Evolutionary conservation across 2,113 vertebrate species (phyloP), one percentile per base, ranked within the genome.

Genomic region (Dolichotis patagonum): DNA sequence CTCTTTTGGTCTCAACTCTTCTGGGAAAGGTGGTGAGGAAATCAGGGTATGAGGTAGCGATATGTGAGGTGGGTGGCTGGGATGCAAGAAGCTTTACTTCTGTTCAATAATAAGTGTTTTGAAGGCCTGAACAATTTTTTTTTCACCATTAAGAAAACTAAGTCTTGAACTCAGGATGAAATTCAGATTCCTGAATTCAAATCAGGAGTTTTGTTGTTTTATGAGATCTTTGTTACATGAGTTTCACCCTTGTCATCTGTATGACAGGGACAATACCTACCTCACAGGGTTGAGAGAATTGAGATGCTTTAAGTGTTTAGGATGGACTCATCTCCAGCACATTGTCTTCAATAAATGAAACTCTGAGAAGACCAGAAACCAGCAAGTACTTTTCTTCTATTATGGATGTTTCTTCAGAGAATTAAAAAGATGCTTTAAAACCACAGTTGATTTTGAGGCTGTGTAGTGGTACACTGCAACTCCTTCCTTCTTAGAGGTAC

Each of bases 1-100:
- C 52, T 95, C 85, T 69, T 58, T 95, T 88, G 86, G 87, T 91
- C 92, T 97, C 65, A 54, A 54, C 56, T 93, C 38, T 95, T 63
- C 80, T 69, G 85, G 77, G 65, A 85, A 87, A 32, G n/a, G n/a
- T 43, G 49, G 52, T 35, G 8, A 71, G 85, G 52, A 49, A 67
- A 26, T 58, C 35, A 52, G 85, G 82, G 19, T 28, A 5, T 20
- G 24, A 26, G 19, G n/a, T 11, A 35, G 62, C 19, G 43, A 5
- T 11, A 0, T 26, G 52, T 52, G 62, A 60, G 35, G 19, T 65
- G 54, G 54, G 32, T 30, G 3, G 46, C n/a, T n/a, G 86, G 9
- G 49, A 9, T 52, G 49, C 49, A 52, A 9, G 32, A 7, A 81
- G 54, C 20, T 95, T 90, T 88, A 35, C 30, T 80, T 80, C 32